phyloP scores from a whole-genome alignment of 1,140 invertebrate species.

The Callitettix versicolor region DNA sequence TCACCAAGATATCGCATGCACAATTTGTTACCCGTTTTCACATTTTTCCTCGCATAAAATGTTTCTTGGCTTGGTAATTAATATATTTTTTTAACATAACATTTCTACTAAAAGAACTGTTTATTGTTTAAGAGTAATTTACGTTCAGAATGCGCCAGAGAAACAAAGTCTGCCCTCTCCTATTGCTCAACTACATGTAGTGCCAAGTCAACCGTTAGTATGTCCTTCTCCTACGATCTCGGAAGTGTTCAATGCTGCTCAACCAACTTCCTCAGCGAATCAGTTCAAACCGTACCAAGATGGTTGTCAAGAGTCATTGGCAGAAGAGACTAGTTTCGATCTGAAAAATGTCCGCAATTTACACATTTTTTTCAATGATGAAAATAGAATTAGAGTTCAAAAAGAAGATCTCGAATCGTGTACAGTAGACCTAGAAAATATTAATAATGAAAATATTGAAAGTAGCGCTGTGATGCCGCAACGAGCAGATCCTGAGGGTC shows the following conservation, averaged over 20 bases:
- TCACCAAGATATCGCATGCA: too few species aligned
- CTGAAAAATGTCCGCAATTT: conserved; percentile 28
- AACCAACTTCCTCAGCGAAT: background rate
- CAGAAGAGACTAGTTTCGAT: conserved; percentile 27
- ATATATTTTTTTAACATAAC: too few species aligned
- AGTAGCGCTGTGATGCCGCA: background rate
- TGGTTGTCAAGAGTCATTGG: background rate
- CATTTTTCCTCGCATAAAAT: too few species aligned
- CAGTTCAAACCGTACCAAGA: conserved; percentile 12
- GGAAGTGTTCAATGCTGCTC: background rate
- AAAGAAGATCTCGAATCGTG: conserved; percentile 20
- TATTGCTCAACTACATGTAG: background rate
- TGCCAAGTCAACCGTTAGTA: background rate
- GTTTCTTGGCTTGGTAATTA: too few species aligned
- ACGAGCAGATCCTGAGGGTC: background rate
- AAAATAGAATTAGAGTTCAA: conserved; percentile 27
- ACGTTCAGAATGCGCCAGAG: conserved; percentile 82
- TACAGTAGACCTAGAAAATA: conserved; percentile 12
- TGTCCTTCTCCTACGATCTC: background rate
- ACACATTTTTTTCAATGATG: conserved; percentile 30
- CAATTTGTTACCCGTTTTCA: too few species aligned
- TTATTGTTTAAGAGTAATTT: conserved; percentile 57
- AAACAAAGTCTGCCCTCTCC: conserved; percentile 34
- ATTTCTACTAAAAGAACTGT: too few species aligned
- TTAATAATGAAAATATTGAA: conserved; percentile 12